Conservation (phyloP, 2,113 vertebrate genomes). For the Nesospiza acunhae region DNA sequence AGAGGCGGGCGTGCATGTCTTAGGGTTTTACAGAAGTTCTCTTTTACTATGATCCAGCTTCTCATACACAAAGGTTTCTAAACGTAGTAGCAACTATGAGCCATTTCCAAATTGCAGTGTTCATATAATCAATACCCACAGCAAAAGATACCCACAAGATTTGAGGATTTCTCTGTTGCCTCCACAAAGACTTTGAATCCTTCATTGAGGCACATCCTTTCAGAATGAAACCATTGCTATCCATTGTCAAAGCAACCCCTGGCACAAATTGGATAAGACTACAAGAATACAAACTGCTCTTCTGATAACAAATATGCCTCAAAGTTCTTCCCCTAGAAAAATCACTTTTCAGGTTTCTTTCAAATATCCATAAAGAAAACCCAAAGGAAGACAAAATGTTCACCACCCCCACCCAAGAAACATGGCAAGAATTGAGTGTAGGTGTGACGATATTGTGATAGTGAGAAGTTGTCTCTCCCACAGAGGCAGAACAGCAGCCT, state of each 20-base stretch:
- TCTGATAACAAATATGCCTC: rapidly evolving
- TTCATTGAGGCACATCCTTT: background rate
- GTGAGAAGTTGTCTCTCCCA: background rate
- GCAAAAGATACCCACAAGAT: background rate
- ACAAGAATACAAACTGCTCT: background rate
- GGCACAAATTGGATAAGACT: background rate
- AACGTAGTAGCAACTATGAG: background rate
- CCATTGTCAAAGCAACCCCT: background rate
- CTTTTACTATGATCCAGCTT: background rate
- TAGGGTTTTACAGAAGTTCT: background rate
- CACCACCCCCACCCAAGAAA: background rate
- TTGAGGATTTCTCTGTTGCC: background rate
- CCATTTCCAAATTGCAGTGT: background rate
- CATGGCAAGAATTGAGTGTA: background rate
- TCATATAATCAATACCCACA: background rate
- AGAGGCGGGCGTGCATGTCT: background rate
- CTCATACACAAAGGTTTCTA: background rate
- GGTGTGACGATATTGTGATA: too few species aligned
- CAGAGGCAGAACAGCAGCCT: background rate
- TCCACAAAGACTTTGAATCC: background rate
- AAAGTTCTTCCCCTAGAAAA: background rate
- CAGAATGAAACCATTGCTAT: background rate
- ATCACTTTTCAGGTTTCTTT: background rate
- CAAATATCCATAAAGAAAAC: background rate
- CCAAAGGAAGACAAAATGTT: background rate